phyloP scores from a whole-genome alignment of 2,113 vertebrate species.

The Corydoras sp. region DNA sequence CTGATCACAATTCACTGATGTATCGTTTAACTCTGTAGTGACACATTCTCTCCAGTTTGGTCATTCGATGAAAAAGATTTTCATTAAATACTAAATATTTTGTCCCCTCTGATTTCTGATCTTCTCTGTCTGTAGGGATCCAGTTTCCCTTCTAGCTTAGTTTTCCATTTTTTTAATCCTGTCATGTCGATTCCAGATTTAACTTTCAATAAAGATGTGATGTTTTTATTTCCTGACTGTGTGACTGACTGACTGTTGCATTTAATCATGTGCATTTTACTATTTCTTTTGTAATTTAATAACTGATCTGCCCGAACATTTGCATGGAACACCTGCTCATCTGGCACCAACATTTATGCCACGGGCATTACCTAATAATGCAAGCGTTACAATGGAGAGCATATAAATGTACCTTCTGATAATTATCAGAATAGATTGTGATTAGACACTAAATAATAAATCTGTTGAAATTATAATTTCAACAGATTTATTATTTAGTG shows the following conservation, averaged over 20 bases:
- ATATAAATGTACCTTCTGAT: no score
- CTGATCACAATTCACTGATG: background rate
- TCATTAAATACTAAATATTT: constrained; percentile 8
- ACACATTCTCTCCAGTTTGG: background rate
- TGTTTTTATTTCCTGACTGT: constrained; percentile 22
- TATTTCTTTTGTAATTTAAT: no score
- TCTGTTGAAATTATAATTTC: no score
- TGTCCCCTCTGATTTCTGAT: background rate
- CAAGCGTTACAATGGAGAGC: no score
- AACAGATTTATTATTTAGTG: no score
- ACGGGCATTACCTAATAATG: no score
- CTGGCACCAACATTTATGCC: no score
- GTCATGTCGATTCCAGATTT: constrained; percentile 20
- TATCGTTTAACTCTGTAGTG: constrained; percentile 16
- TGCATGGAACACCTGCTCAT: no score
- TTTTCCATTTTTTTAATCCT: constrained; percentile 23
- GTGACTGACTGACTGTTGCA: background rate
- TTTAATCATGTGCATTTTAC: no score
- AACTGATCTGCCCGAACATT: no score
- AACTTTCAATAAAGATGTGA: constrained; percentile 29
- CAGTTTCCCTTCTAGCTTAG: constrained; percentile 12
- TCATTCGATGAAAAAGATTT: constrained; percentile 9
- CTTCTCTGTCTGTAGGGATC: constrained; percentile 6
- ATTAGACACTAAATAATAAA: no score
- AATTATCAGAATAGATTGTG: no score